A percentile compares a stretch with the other conserved stretches of the same genome.
Conservation (phyloP, 64 coral and sea anemone species). For the Dendrophyllia cribrosa region DNA sequence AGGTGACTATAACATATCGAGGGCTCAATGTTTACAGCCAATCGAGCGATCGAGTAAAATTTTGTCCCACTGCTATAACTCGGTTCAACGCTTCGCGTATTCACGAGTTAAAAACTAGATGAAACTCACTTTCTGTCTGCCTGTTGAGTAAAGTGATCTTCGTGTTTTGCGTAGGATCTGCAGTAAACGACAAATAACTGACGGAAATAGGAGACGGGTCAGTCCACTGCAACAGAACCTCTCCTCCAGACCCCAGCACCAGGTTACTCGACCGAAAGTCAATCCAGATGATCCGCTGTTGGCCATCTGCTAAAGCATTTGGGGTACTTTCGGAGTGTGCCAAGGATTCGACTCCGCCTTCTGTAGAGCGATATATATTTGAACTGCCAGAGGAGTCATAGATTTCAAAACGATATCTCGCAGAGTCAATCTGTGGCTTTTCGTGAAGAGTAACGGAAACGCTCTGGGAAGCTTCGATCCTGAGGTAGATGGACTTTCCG, state of each 20-base stretch:
- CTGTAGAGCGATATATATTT: constrained; percentile 5
- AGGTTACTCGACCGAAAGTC: constrained; percentile 85
- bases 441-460: constrained; percentile 44
- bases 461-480: background rate
- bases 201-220: constrained; percentile 58
- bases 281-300: constrained; percentile 63
- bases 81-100: background rate
- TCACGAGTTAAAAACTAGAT: background rate
- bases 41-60: no score
- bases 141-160: constrained; percentile 58
- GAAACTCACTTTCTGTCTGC: constrained; percentile 22
- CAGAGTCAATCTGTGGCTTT: background rate
- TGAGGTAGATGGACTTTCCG: constrained; percentile 45
- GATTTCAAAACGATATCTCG: constrained; percentile 58
- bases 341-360: background rate
- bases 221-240: constrained; percentile 56
- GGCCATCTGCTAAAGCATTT: background rate
- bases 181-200: constrained; percentile 69
- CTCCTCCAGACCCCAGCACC: constrained; percentile 75
- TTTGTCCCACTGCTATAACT: no score
- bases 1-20: no score
- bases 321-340: background rate
- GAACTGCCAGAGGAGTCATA: background rate
- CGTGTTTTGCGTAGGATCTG: background rate
- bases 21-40: no score